Evolutionary conservation across 1,140 invertebrate genomes (phyloP).

Genomic region (Samia ricini): DNA sequence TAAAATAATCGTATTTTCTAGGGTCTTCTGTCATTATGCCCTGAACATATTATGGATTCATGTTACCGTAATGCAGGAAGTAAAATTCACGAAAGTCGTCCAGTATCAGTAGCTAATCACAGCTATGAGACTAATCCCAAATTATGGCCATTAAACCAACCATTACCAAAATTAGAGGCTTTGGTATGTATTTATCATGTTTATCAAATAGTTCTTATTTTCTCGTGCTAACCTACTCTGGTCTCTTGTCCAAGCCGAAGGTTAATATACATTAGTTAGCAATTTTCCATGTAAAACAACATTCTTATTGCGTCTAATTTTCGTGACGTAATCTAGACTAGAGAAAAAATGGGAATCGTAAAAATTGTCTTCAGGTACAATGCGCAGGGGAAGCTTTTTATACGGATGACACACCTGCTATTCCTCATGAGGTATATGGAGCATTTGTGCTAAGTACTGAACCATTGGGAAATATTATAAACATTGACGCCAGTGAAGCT

Average conservation of each 20-base stretch:
- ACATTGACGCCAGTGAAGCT: neutral
- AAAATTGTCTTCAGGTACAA: constrained; percentile 62
- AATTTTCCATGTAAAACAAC: no score
- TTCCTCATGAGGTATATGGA: constrained; percentile 79
- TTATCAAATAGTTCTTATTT: no score
- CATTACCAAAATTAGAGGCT: constrained; percentile 81
- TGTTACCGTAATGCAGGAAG: constrained; percentile 26
- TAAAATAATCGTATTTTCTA: constrained; percentile 24
- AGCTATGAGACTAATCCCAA: constrained; percentile 80
- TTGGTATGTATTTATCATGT: constrained; percentile 52
- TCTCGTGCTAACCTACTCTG: no score
- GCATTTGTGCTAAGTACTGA: constrained; percentile 80
- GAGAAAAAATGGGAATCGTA: no score
- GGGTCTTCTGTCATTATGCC: constrained; percentile 34
- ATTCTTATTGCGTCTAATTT: no score
- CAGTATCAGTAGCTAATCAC: constrained; percentile 81
- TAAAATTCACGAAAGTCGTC: constrained; percentile 72
- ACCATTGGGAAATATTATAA: constrained; percentile 53
- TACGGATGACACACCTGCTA: constrained; percentile 79
- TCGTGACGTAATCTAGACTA: no score
- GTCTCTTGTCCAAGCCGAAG: no score
- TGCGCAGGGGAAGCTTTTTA: constrained; percentile 81
- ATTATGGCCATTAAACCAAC: constrained; percentile 83
- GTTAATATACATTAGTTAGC: no score
- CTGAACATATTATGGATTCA: constrained; percentile 17